Base-by-base conservation (phyloP, 2,797 vertebrate species). In the Gymnothorax javanicus region DNA sequence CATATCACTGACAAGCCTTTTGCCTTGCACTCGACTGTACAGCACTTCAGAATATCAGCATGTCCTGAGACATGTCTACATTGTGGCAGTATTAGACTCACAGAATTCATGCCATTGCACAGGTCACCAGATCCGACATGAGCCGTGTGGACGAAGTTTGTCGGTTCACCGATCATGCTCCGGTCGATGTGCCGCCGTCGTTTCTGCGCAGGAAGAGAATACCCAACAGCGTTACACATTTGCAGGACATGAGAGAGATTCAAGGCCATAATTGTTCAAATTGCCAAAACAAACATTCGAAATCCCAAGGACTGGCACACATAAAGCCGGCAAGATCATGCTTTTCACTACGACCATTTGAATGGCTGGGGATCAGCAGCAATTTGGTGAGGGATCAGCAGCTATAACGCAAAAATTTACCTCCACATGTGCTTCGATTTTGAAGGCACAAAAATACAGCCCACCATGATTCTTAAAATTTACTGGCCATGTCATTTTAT, bases 91-190 rank as follows among this genome's bases (percentile, higher is more conserved):
- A 7, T 8, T 20, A 6, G 33, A 93, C 97, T 95, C 94, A 97
- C 97, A 12, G 97, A 97, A 91, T 97, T 96, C 95, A 97, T 96
- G 84, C 97, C 96, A 81, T 96, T 97, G 94, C 97, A 97, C 0
- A 97, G 91, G 89, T 97, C 97, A 87, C 97, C 97, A 7, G 97
- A 97, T 77, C 97, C 97, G 17, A 97, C 96, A 0, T 97, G 97
- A 87, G 97, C 97, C 0, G 97, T 97, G 90, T 97, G 97, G 52
- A 97, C 97, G 5, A 97, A 97, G 91, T 97, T 97, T 23, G 96
- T 97, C 0, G 97, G 97, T 84, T 97, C 97, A 27, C 97, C 96
- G 33, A 97, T 97, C 97, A 97, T 97, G 91, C 96, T 97, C 86
- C 96, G 94, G 93, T 97, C 97, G 85, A 97, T 97, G 58, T 95